Conservation (phyloP, 2,888 invertebrate genomes). For the Dicyrtomina minuta region DNA sequence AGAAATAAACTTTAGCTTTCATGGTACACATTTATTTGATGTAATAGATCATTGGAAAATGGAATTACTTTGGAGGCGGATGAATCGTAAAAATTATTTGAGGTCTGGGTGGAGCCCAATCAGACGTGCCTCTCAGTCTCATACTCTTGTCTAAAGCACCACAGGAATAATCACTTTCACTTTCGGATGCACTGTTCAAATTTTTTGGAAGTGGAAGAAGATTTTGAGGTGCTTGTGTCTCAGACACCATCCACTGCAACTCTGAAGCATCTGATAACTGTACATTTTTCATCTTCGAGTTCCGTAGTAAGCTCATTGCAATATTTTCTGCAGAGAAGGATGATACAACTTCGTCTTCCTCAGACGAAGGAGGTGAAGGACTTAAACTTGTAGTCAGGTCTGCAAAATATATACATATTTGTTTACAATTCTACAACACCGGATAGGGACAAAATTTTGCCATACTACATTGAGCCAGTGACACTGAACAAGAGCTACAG, state of each 20-base stretch:
- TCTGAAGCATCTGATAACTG: conserved; percentile 76
- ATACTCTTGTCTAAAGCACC: conserved; percentile 50
- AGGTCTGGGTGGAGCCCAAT: conserved; percentile 81
- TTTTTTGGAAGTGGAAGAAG: conserved; percentile 74
- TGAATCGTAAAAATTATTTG: conserved; percentile 81
- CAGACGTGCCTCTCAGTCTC: conserved; percentile 68
- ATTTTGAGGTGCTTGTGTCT: conserved; percentile 74
- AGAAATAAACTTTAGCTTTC: conserved; percentile 6
- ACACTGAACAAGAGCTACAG: too few species aligned
- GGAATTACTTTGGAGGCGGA: conserved; percentile 66
- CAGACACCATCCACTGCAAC: conserved; percentile 76
- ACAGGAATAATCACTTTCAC: conserved; percentile 57
- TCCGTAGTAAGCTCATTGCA: conserved; percentile 72
- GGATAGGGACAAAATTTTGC: too few species aligned
- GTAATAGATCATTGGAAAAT: background rate
- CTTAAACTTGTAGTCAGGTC: conserved; percentile 44
- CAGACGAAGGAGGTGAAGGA: conserved; percentile 46
- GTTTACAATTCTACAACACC: background rate
- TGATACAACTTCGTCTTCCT: conserved; percentile 56
- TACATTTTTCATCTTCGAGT: conserved; percentile 67
- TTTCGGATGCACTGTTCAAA: conserved; percentile 68
- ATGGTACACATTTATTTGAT: background rate
- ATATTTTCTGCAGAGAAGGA: conserved; percentile 74
- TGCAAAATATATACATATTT: conserved; percentile 22
- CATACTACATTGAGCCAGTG: too few species aligned